Conservation (phyloP, 2,797 vertebrate genomes). For the Mallotus villosus region DNA sequence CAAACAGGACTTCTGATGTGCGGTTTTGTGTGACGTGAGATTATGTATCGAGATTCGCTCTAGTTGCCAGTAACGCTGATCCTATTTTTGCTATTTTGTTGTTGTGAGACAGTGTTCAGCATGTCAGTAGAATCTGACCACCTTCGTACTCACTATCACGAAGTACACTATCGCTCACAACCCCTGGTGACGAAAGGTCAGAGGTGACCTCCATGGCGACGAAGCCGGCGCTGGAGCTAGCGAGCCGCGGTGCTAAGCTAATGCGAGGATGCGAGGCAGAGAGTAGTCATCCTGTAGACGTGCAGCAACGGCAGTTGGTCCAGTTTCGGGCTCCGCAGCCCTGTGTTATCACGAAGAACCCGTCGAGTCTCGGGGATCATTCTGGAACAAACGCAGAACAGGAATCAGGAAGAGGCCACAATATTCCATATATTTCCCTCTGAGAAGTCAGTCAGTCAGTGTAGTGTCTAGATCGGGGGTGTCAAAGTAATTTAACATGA, state of each 20-base stretch:
- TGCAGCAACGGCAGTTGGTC: slow-evolving; percentile 79
- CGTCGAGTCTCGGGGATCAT: slow-evolving; percentile 61
- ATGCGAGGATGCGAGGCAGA: slow-evolving; percentile 38
- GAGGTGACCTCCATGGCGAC: slow-evolving; percentile 6
- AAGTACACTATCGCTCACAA: not conserved
- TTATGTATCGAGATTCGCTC: not conserved
- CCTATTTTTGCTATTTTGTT: too few species aligned
- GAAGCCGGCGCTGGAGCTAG: slow-evolving; percentile 16
- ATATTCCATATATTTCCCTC: not conserved
- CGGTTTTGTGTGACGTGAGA: not conserved
- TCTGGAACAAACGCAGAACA: slow-evolving; percentile 62
- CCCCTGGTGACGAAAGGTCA: not conserved
- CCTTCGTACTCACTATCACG: not conserved
- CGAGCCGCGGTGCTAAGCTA: slow-evolving; percentile 33
- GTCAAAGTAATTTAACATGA: too few species aligned
- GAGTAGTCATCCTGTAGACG: slow-evolving; percentile 55
- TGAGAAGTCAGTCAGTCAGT: too few species aligned
- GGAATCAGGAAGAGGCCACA: not conserved
- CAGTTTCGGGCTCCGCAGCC: slow-evolving; percentile 67
- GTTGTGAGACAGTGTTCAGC: not conserved
- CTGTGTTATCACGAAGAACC: slow-evolving; percentile 55
- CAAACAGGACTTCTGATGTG: slow-evolving; percentile 4
- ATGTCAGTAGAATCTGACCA: not conserved
- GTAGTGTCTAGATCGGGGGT: too few species aligned
- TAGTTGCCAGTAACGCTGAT: too few species aligned